phyloP scores from a whole-genome alignment of 2,113 vertebrate genomes.

The Oncorhynchus mykiss region DNA sequence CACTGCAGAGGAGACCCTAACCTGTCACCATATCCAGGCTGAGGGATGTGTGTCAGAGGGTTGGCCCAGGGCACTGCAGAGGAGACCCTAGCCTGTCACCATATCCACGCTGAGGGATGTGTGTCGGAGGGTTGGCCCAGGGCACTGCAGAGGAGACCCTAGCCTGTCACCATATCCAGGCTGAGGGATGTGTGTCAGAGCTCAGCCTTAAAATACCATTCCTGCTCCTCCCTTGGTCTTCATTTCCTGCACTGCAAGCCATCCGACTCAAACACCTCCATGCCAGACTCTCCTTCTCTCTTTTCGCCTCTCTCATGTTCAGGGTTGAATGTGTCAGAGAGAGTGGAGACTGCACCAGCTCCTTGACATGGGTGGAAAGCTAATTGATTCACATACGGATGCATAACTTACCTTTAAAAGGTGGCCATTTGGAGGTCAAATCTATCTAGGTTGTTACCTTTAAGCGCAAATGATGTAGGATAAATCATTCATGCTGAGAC shows the following conservation, averaged over 20 bases:
- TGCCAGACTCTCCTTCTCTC: conserved; percentile 37
- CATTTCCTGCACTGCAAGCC: conserved; percentile 44
- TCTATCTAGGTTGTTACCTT: conserved; percentile 19
- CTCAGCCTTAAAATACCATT: conserved; percentile 68
- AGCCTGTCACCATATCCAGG: conserved; percentile 57
- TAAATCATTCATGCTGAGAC: conserved; percentile 33
- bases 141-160: conserved; percentile 46
- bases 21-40: no score
- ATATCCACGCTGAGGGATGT: no score
- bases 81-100: no score
- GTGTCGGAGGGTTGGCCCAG: no score
- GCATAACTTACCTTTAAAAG: conserved; percentile 9
- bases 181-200: conserved; percentile 68
- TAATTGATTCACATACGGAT: conserved; percentile 11
- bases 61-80: no score
- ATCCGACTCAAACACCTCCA: conserved; percentile 31
- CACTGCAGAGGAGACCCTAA: no score
- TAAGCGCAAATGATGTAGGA: conserved; percentile 38
- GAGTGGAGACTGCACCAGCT: background rate
- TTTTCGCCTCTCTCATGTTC: conserved; percentile 4
- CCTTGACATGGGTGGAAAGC: conserved; percentile 6
- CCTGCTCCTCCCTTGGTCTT: conserved; percentile 29
- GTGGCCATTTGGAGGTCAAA: conserved; percentile 28
- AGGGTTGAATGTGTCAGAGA: conserved; percentile 1
- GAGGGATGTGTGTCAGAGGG: no score